phyloP scores from a whole-genome alignment of 2,113 vertebrate species.

The Podarcis cretensis region DNA sequence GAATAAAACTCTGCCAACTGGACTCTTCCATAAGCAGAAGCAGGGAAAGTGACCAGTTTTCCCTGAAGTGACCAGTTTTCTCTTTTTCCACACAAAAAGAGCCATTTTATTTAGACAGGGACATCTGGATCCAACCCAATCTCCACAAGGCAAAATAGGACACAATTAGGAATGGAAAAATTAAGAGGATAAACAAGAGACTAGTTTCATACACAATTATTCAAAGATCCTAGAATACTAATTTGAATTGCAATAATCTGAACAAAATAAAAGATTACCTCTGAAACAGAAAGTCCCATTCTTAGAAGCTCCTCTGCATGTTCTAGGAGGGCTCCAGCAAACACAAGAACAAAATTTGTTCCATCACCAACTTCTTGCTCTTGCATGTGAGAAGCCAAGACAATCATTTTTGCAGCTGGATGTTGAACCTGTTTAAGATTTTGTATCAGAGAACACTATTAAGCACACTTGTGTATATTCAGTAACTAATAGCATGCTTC shows the following conservation, averaged over 20 bases:
- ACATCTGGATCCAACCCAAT: neutral
- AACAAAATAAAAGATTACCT: slow-evolving; percentile 76
- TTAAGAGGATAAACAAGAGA: neutral
- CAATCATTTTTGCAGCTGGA: slow-evolving; percentile 97
- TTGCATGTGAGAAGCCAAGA: slow-evolving; percentile 99
- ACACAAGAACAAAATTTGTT: slow-evolving; percentile 98
- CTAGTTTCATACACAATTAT: neutral
- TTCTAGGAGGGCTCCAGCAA: slow-evolving; percentile 94
- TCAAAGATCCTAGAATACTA: neutral
- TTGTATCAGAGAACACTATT: neutral
- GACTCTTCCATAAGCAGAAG: neutral
- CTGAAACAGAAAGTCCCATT: slow-evolving; percentile 94
- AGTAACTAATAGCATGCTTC: neutral
- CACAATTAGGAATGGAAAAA: neutral
- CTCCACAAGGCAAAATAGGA: neutral
- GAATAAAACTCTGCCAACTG: neutral
- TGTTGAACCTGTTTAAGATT: slow-evolving; percentile 88
- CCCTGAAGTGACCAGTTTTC: too few species aligned
- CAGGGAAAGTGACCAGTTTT: neutral
- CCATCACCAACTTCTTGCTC: slow-evolving; percentile 98
- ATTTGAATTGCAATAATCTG: neutral
- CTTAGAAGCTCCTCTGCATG: slow-evolving; percentile 93
- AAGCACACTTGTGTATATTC: neutral
- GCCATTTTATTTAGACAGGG: too few species aligned
- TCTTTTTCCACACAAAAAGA: neutral